These are phyloP conservation scores for Daboia siamensis DNA, from an alignment of 2,113 vertebrate genomes.

Conservation along the genomic window DNA sequence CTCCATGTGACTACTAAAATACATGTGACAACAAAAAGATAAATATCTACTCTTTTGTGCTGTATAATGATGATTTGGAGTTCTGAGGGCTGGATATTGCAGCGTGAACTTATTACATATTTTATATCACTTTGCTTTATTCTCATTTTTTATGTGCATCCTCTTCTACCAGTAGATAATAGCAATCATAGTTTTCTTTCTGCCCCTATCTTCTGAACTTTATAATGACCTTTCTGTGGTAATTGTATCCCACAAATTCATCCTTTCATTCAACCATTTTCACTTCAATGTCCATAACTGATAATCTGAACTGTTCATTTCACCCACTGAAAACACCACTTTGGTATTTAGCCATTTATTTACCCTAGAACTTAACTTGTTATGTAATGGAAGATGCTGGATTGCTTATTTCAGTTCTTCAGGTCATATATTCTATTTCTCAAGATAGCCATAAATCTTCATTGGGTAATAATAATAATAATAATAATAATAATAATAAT, in stretches of 20 bases:
- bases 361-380: not conserved
- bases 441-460: not conserved
- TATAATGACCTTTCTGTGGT: not conserved
- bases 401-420: not conserved
- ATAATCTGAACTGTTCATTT: not conserved
- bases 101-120: not conserved
- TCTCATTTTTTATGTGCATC: not conserved
- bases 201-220: not conserved
- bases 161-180: not conserved
- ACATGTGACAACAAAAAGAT: not conserved
- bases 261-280: not conserved
- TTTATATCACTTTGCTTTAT: not conserved
- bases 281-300: not conserved
- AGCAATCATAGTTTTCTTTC: not conserved
- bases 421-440: not conserved
- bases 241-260: not conserved
- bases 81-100: not conserved
- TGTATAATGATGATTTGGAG: not conserved
- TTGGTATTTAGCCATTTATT: not conserved
- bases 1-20: not conserved
- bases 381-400: not conserved
- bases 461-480: not conserved
- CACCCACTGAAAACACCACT: not conserved
- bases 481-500: too few species aligned
- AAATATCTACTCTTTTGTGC: not conserved